phyloP scores from a whole-genome alignment of 2,888 invertebrate species.

The Lithophane ornitopus region DNA sequence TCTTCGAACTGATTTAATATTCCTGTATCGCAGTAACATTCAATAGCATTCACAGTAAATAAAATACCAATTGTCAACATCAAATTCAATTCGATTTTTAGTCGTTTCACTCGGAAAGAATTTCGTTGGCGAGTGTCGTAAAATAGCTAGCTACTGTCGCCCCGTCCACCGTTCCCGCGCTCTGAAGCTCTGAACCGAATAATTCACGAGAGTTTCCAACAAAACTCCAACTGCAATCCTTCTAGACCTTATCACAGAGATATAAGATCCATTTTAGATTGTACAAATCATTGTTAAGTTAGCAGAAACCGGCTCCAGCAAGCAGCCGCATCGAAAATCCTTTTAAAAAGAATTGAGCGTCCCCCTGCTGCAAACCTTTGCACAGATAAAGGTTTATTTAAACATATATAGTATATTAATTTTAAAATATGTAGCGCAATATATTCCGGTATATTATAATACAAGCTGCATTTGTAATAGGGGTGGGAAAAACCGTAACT shows the following conservation, averaged over 20 bases:
- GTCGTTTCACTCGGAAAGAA: slow-evolving; percentile 75
- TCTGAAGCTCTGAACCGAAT: slow-evolving; percentile 78
- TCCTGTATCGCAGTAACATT: slow-evolving; percentile 44
- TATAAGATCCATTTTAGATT: slow-evolving; percentile 61
- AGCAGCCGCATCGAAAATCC: slow-evolving; percentile 76
- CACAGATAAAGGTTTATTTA: slow-evolving; percentile 68
- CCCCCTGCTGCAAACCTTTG: slow-evolving; percentile 67
- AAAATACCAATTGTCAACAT: slow-evolving; percentile 72
- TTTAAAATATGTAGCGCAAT: slow-evolving; percentile 48
- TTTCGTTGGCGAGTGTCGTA: slow-evolving; percentile 76
- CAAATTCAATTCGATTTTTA: slow-evolving; percentile 79
- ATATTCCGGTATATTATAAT: slow-evolving; percentile 36
- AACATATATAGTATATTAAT: slow-evolving; percentile 61
- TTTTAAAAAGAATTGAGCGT: slow-evolving; percentile 75
- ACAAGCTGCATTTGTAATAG: slow-evolving; percentile 18
- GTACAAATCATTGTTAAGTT: slow-evolving; percentile 50
- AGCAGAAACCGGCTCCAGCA: slow-evolving; percentile 63
- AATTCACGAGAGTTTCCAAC: slow-evolving; percentile 76
- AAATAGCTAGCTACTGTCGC: slow-evolving; percentile 76
- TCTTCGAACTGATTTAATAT: slow-evolving; percentile 38
- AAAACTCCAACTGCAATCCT: slow-evolving; percentile 62
- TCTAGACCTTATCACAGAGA: slow-evolving; percentile 57
- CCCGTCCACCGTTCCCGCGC: slow-evolving; percentile 74
- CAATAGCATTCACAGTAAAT: slow-evolving; percentile 69
- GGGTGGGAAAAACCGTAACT: slow-evolving; percentile 25